Evolutionary conservation across 2,888 invertebrate genomes (phyloP).

Genomic region (Punctoribates punctum): DNA sequence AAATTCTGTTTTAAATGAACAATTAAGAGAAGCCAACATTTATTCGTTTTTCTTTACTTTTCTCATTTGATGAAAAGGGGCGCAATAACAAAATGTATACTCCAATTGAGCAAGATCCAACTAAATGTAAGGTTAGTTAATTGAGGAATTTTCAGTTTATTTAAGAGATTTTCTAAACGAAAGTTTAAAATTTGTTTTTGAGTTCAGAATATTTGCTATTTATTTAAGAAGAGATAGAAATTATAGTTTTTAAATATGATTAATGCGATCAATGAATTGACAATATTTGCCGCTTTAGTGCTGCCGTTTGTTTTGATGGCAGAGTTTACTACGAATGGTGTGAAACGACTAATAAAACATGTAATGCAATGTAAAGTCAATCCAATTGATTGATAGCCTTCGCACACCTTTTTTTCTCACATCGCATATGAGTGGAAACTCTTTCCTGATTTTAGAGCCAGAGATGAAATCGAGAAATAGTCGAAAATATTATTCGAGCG

Average conservation of each 20-base stretch:
- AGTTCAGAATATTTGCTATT: background rate
- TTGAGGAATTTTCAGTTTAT: too few relatives aligned
- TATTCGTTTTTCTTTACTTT: too few relatives aligned
- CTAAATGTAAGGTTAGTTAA: too few relatives aligned
- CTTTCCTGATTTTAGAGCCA: background rate
- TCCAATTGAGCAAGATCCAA: too few relatives aligned
- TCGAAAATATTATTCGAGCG: background rate
- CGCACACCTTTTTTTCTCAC: slow-evolving; percentile 15
- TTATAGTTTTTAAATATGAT: slow-evolving; percentile 14
- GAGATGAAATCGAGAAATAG: background rate
- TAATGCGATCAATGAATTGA: slow-evolving; percentile 15
- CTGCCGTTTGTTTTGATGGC: background rate
- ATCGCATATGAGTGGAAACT: background rate
- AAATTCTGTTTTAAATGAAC: too few relatives aligned
- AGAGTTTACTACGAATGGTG: background rate
- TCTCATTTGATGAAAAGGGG: too few relatives aligned
- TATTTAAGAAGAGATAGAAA: background rate
- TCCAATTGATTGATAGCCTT: background rate
- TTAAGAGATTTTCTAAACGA: background rate
- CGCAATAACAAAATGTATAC: too few relatives aligned
- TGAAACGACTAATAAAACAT: background rate
- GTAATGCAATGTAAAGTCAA: background rate
- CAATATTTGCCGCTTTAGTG: slow-evolving; percentile 9
- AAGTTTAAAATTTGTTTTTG: background rate
- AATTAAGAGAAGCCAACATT: too few relatives aligned